Conservation (phyloP, 1,140 invertebrate genomes). For the Drosophila parvula region DNA sequence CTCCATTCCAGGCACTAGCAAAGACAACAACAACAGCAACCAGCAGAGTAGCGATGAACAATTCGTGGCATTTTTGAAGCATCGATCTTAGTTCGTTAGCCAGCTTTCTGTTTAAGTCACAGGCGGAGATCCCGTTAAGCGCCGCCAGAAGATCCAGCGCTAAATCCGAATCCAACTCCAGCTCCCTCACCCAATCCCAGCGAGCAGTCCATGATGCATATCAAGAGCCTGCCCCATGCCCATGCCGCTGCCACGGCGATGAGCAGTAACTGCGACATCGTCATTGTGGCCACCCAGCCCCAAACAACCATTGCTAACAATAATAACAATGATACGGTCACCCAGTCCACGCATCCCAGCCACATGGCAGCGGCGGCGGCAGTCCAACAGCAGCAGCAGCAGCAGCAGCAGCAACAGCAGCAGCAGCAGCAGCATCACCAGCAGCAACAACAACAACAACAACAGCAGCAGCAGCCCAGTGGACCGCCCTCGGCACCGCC, state of each 20-base stretch:
- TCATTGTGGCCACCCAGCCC: conserved; percentile 79
- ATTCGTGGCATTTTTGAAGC: conserved; percentile 77
- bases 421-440: conserved; percentile 62
- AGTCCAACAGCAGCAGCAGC: conserved; percentile 60
- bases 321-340: conserved; percentile 78
- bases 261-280: conserved; percentile 83
- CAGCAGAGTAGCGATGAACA: conserved; percentile 64
- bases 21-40: conserved; percentile 43
- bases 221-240: conserved; percentile 81
- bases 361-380: conserved; percentile 52
- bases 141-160: conserved; percentile 4
- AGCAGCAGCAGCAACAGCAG: no score
- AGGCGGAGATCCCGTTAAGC: conserved; percentile 4
- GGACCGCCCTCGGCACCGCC: conserved; percentile 52
- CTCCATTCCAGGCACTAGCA: conserved; percentile 65
- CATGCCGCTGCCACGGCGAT: conserved; percentile 79
- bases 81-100: conserved; percentile 58
- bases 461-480: conserved; percentile 64
- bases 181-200: conserved; percentile 15
- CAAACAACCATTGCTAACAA: conserved; percentile 75
- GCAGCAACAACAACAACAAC: conserved; percentile 69
- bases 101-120: conserved; percentile 50
- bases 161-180: conserved; percentile 5
- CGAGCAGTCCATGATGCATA: conserved; percentile 75
- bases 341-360: conserved; percentile 66